Percentiles rank a stretch among this genome's conserved stretches.
phyloP scores from a whole-genome alignment of 1,140 invertebrate species.

The Meteorus sp. region DNA sequence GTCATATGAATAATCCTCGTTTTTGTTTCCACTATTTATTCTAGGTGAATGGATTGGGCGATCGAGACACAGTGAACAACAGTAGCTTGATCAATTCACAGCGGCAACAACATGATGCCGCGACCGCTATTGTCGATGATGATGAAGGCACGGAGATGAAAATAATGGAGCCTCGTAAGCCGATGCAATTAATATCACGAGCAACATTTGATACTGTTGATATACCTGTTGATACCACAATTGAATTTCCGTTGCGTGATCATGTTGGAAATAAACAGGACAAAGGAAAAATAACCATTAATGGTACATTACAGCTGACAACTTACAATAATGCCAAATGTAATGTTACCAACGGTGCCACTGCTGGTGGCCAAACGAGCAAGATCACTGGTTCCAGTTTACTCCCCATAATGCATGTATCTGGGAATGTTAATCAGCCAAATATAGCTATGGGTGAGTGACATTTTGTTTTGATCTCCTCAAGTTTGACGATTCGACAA shows the following conservation, averaged over 20 bases:
- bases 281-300: slow-evolving; percentile 47
- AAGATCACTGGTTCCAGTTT: slow-evolving; percentile 38
- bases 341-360: slow-evolving; percentile 27
- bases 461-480: too few relatives aligned
- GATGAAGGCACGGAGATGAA: slow-evolving; percentile 57
- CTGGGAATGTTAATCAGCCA: slow-evolving; percentile 41
- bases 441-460: slow-evolving; percentile 51
- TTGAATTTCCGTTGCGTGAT: slow-evolving; percentile 51
- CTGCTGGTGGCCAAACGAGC: slow-evolving; percentile 34
- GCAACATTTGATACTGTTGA: slow-evolving; percentile 56
- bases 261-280: slow-evolving; percentile 45
- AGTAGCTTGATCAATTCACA: not conserved
- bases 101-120: not conserved
- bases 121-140: slow-evolving; percentile 37
- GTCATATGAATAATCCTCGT: too few relatives aligned
- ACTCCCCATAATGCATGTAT: slow-evolving; percentile 43
- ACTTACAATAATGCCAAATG: slow-evolving; percentile 49
- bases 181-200: slow-evolving; percentile 60
- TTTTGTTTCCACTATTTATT: not conserved
- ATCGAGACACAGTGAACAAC: not conserved
- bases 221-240: slow-evolving; percentile 49
- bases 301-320: slow-evolving; percentile 48
- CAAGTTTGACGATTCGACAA: not conserved
- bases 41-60: slow-evolving; percentile 18
- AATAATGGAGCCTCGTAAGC: slow-evolving; percentile 49